phyloP scores from a whole-genome alignment of 2,888 invertebrate genomes.

The Drosophila parthenogenetica region DNA sequence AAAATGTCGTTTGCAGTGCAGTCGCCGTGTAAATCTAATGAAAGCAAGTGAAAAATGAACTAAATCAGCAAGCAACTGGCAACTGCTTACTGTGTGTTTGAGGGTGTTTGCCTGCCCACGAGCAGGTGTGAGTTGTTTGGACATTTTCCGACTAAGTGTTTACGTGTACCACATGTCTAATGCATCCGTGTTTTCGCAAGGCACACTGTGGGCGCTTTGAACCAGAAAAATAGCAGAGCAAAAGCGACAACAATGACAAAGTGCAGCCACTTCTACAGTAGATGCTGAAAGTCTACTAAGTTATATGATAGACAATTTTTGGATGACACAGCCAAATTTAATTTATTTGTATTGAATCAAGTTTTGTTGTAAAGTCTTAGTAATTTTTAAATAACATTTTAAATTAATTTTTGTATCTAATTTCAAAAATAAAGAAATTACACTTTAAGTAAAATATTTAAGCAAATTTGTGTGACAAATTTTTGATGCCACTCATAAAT shows the following conservation, averaged over 20 bases:
- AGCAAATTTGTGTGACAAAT: no score
- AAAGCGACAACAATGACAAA: slow-evolving; percentile 18
- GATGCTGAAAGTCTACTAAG: slow-evolving; percentile 9
- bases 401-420: no score
- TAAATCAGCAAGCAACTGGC: slow-evolving; percentile 53
- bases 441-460: no score
- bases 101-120: slow-evolving; percentile 3
- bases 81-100: slow-evolving; percentile 11
- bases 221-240: slow-evolving; percentile 37
- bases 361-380: no score
- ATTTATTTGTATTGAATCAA: no score
- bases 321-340: not conserved
- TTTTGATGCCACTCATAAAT: not conserved
- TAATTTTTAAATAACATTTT: no score
- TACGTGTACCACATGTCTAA: slow-evolving; percentile 74
- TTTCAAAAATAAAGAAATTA: no score
- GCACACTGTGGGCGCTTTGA: slow-evolving; percentile 31
- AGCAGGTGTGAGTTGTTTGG: slow-evolving; percentile 29
- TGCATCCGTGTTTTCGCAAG: slow-evolving; percentile 35
- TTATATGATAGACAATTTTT: not conserved
- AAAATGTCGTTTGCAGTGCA: slow-evolving; percentile 25
- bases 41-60: slow-evolving; percentile 64
- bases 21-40: slow-evolving; percentile 38
- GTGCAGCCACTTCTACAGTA: slow-evolving; percentile 37
- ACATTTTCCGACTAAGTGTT: slow-evolving; percentile 68